Conservation (phyloP, 2,113 vertebrate genomes). For the Nesogale talazaci region DNA sequence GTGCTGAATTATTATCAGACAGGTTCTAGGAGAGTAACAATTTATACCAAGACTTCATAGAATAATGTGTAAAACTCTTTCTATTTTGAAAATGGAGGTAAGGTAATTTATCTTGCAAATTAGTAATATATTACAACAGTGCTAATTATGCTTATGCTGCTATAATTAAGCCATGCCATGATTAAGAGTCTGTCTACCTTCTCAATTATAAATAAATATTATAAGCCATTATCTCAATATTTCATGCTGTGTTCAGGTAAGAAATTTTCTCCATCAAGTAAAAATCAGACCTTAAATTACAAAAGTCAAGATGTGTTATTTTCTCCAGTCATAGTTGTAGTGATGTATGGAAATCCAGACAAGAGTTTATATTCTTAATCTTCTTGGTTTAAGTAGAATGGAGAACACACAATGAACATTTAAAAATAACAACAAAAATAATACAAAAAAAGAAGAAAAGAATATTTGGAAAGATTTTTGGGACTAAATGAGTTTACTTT, state of each 20-base stretch:
- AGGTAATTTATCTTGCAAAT: slow-evolving; percentile 70
- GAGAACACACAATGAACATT: slow-evolving; percentile 37
- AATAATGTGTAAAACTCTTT: slow-evolving; percentile 51
- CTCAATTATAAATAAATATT: slow-evolving; percentile 68
- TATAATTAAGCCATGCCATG: slow-evolving; percentile 72
- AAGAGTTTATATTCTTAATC: slow-evolving; percentile 19
- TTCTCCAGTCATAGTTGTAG: not conserved
- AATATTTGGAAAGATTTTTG: not conserved
- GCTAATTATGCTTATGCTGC: slow-evolving; percentile 67
- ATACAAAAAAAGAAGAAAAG: not conserved
- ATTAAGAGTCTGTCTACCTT: slow-evolving; percentile 72
- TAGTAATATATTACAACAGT: slow-evolving; percentile 69
- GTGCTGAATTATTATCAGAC: slow-evolving; percentile 25
- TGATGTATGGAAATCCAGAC: not conserved
- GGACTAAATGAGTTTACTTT: slow-evolving; percentile 20
- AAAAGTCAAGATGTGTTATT: slow-evolving; percentile 25
- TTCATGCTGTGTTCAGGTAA: slow-evolving; percentile 68
- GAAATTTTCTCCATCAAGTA: slow-evolving; percentile 56
- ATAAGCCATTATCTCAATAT: slow-evolving; percentile 74
- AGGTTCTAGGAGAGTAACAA: slow-evolving; percentile 34
- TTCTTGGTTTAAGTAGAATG: slow-evolving; percentile 22
- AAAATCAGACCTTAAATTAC: slow-evolving; percentile 58
- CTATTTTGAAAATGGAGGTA: slow-evolving; percentile 64
- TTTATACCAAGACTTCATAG: slow-evolving; percentile 44
- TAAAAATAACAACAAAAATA: not conserved